phyloP scores from a whole-genome alignment of 1,140 invertebrate species.

The Caenorhabditis latens region DNA sequence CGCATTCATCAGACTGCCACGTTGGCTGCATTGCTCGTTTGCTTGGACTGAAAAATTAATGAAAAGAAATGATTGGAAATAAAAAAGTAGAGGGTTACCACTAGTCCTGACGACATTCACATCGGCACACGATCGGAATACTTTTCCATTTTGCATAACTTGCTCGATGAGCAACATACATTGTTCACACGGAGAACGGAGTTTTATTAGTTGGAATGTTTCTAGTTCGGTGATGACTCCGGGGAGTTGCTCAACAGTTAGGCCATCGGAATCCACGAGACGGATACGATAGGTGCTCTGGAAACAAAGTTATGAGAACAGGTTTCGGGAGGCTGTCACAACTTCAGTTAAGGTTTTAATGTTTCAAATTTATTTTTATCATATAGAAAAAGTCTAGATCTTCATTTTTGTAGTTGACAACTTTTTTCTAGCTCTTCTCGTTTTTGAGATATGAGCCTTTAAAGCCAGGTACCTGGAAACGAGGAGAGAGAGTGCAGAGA shows the following conservation, averaged over 20 bases:
- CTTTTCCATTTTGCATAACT: slow-evolving; percentile 34
- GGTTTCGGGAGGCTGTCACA: no score
- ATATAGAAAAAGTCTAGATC: no score
- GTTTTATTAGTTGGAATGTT: not conserved
- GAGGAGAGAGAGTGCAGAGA: no score
- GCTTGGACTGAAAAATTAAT: not conserved
- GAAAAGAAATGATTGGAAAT: no score
- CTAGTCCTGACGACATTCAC: slow-evolving; percentile 3
- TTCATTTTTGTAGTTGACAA: no score
- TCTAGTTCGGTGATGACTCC: slow-evolving; percentile 1
- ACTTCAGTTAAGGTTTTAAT: no score
- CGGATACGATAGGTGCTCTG: slow-evolving; percentile 89
- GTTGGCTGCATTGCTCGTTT: slow-evolving; percentile 60
- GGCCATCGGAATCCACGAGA: slow-evolving; percentile 85
- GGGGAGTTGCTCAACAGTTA: slow-evolving; percentile 87
- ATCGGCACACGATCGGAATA: slow-evolving; percentile 37
- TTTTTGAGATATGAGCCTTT: no score
- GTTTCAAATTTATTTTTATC: no score
- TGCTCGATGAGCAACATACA: slow-evolving; percentile 77
- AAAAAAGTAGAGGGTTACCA: not conserved
- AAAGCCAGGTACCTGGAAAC: no score
- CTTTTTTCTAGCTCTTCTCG: no score
- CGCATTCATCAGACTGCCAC: slow-evolving; percentile 64
- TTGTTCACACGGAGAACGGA: slow-evolving; percentile 82
- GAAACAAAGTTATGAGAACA: not conserved